Evolutionary conservation across 1,140 invertebrate species (phyloP).

Genomic region (Anagrus nilaparvatae): DNA sequence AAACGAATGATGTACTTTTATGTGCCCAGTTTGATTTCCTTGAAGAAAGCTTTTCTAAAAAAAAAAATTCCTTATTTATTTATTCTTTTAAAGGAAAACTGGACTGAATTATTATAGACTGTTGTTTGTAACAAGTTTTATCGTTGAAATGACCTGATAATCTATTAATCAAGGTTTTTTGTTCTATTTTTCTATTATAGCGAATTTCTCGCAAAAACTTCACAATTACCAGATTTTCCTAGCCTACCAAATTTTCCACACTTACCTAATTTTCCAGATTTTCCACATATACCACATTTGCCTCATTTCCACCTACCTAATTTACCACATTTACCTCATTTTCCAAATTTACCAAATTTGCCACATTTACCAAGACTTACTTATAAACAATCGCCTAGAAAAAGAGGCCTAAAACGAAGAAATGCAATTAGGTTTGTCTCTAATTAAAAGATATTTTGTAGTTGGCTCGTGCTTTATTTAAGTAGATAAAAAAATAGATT

Average conservation of each 20-base stretch:
- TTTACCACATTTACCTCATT: background rate
- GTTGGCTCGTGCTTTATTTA: too few species aligned
- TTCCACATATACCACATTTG: background rate
- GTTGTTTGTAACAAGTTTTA: too few species aligned
- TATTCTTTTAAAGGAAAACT: too few species aligned
- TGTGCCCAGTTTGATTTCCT: too few species aligned
- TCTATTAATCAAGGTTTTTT: background rate
- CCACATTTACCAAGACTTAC: background rate
- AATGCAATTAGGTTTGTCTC: slow-evolving; percentile 37
- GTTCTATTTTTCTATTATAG: slow-evolving; percentile 14
- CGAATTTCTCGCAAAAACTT: slow-evolving; percentile 25
- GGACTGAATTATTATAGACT: too few species aligned
- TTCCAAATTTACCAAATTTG: background rate
- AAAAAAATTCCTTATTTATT: too few species aligned
- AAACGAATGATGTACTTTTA: too few species aligned
- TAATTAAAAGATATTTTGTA: too few species aligned
- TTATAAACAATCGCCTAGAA: slow-evolving; percentile 17
- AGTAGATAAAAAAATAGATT: too few species aligned
- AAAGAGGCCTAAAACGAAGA: slow-evolving; percentile 30
- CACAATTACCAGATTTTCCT: too few species aligned
- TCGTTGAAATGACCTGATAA: too few species aligned
- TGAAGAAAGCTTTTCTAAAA: too few species aligned
- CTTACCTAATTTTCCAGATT: background rate
- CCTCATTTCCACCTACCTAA: background rate
- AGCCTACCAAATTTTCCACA: background rate